phyloP scores from a whole-genome alignment of 2,888 invertebrate genomes.

The Ariolimax columbianus region DNA sequence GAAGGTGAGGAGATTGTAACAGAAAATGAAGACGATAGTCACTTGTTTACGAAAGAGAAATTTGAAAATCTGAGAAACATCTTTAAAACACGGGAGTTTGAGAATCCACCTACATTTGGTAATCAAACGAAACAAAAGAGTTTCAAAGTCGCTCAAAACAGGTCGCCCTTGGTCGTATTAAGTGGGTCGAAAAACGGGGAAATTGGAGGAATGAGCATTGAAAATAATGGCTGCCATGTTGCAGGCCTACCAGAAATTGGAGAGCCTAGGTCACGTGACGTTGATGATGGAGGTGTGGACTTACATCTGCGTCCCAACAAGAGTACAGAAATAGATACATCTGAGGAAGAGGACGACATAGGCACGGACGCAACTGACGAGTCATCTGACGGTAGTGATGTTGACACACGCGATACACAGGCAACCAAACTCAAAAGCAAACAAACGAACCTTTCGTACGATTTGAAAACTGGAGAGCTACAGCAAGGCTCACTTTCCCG shows the following conservation, averaged over 20 bases:
- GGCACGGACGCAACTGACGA: conserved; percentile 9
- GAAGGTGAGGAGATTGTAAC: background rate
- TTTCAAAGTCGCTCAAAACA: background rate
- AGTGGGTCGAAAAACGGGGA: background rate
- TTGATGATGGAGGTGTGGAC: background rate
- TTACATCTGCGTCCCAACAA: background rate
- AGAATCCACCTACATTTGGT: background rate
- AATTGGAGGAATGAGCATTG: background rate
- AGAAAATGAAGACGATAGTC: background rate
- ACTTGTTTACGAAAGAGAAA: conserved; percentile 12
- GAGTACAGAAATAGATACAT: conserved; percentile 12
- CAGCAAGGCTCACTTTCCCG: background rate
- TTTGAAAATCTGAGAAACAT: conserved; percentile 13
- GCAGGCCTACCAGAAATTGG: background rate
- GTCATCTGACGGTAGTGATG: background rate
- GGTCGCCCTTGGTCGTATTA: background rate
- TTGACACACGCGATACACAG: conserved; percentile 4
- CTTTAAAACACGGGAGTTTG: background rate
- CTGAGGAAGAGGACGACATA: background rate
- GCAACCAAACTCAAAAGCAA: conserved; percentile 2
- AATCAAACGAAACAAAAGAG: background rate
- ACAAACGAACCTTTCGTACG: conserved; percentile 14
- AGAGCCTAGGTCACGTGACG: conserved; percentile 7
- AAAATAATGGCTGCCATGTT: background rate
- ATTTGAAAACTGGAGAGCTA: conserved; percentile 12